Evolutionary conservation across 1,140 invertebrate genomes (phyloP).

Genomic region (Zaprionus tsacasi): DNA sequence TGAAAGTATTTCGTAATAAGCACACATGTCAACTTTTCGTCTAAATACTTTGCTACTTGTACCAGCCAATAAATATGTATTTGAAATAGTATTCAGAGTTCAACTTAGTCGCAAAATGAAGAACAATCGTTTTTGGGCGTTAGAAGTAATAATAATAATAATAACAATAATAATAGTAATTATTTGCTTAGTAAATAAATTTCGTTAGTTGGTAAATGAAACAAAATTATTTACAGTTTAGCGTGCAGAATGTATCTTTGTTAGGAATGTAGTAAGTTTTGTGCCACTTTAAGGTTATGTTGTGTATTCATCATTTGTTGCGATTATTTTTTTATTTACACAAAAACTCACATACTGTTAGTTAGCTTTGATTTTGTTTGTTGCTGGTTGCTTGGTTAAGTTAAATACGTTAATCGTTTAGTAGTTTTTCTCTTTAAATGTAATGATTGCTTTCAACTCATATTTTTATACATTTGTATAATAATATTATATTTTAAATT

Average conservation of each 20-base stretch:
- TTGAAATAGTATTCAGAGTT: constrained; percentile 50
- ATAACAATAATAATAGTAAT: constrained; percentile 36
- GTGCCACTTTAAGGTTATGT: constrained; percentile 31
- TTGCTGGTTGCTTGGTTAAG: constrained; percentile 26
- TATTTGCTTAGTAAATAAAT: constrained; percentile 54
- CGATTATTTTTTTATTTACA: constrained; percentile 44
- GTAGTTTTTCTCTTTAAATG: constrained; percentile 65
- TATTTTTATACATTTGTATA: constrained; percentile 45
- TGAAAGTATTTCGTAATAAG: constrained; percentile 78
- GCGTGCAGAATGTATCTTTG: constrained; percentile 42
- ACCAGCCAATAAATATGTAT: constrained; percentile 43
- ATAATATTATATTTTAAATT: background rate
- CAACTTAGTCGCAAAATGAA: constrained; percentile 69
- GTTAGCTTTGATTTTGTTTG: constrained; percentile 21
- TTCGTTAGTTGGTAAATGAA: constrained; percentile 53
- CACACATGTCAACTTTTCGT: constrained; percentile 61
- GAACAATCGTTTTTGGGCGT: constrained; percentile 28
- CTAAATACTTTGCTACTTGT: constrained; percentile 24
- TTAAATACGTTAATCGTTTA: constrained; percentile 22
- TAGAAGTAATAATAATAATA: constrained; percentile 38
- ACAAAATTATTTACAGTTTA: constrained; percentile 73
- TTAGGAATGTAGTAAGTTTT: constrained; percentile 38
- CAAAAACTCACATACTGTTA: constrained; percentile 35
- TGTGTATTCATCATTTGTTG: constrained; percentile 16
- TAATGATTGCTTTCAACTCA: constrained; percentile 81